A percentile compares a stretch with the other conserved stretches of the same genome.
Evolutionary conservation across 2,113 vertebrate genomes (phyloP).

Genomic region (Oncorhynchus clarkii): DNA sequence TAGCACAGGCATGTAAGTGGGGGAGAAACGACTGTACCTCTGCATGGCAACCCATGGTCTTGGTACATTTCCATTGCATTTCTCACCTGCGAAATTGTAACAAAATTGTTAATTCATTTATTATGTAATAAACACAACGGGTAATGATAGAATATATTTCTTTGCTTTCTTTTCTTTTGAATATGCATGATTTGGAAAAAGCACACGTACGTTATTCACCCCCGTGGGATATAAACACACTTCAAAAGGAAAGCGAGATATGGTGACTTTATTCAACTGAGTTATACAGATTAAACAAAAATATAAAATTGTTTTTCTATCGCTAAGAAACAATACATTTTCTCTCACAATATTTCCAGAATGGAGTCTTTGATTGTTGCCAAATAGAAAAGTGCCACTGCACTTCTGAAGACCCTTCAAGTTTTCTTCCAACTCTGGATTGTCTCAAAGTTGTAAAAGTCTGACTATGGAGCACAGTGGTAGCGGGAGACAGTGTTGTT

Average conservation of each 20-base stretch:
- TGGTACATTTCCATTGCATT: neutral
- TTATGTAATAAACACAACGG: neutral
- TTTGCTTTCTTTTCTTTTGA: slow-evolving; percentile 45
- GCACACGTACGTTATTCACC: slow-evolving; percentile 53
- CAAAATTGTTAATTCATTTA: neutral
- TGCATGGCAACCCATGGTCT: too few relatives aligned
- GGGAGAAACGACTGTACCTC: too few relatives aligned
- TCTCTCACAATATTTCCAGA: slow-evolving; percentile 3
- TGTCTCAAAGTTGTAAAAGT: neutral
- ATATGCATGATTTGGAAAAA: slow-evolving; percentile 56
- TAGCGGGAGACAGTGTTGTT: slow-evolving; percentile 13
- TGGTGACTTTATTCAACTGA: slow-evolving; percentile 41
- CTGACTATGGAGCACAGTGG: slow-evolving; percentile 21
- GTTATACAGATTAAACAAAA: slow-evolving; percentile 32
- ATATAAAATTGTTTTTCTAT: slow-evolving; percentile 30
- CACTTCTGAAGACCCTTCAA: slow-evolving; percentile 27
- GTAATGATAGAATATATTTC: slow-evolving; percentile 31
- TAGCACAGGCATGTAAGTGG: neutral
- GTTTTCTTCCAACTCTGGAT: slow-evolving; percentile 1
- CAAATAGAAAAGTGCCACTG: slow-evolving; percentile 24
- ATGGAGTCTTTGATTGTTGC: slow-evolving; percentile 2
- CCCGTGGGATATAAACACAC: slow-evolving; percentile 54
- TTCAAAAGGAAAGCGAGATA: slow-evolving; percentile 55
- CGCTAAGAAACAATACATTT: slow-evolving; percentile 32
- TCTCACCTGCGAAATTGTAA: neutral